These are phyloP conservation scores for Electrona antarctica DNA, from an alignment of 2,113 vertebrate genomes.

Conservation along the genomic window DNA sequence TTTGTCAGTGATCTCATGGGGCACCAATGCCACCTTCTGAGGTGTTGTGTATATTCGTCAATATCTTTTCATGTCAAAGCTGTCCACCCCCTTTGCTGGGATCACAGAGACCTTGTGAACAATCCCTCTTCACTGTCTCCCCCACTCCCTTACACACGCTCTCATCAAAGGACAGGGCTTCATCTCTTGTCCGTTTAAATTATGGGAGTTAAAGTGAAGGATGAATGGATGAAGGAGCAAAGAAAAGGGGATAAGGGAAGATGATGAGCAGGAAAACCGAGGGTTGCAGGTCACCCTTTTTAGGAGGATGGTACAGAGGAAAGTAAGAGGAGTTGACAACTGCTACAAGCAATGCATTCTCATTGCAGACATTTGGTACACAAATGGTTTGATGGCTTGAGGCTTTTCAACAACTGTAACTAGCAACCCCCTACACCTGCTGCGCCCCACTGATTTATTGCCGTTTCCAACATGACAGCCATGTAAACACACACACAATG, in stretches of 20 bases:
- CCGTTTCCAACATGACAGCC: no score
- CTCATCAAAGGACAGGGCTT: slow-evolving; percentile 44
- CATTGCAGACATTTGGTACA: no score
- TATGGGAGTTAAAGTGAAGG: slow-evolving; percentile 37
- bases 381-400: no score
- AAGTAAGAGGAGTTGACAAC: no score
- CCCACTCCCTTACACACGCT: slow-evolving; percentile 31
- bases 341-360: no score
- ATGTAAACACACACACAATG: no score
- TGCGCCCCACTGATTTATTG: no score
- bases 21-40: not conserved
- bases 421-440: no score
- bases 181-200: slow-evolving; percentile 58
- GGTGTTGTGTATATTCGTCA: slow-evolving; percentile 39
- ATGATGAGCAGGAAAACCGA: slow-evolving; percentile 23
- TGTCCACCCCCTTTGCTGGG: slow-evolving; percentile 33
- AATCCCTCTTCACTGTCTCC: slow-evolving; percentile 30
- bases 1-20: slow-evolving; percentile 14
- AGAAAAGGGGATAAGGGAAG: slow-evolving; percentile 7
- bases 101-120: slow-evolving; percentile 39
- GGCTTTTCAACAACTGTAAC: no score
- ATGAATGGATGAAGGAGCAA: slow-evolving; percentile 32
- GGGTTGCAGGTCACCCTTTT: slow-evolving; percentile 32
- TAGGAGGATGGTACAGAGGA: not conserved
- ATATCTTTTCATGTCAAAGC: slow-evolving; percentile 38